phyloP scores from a whole-genome alignment of 2,113 vertebrate genomes.

The Epinephelus moara region DNA sequence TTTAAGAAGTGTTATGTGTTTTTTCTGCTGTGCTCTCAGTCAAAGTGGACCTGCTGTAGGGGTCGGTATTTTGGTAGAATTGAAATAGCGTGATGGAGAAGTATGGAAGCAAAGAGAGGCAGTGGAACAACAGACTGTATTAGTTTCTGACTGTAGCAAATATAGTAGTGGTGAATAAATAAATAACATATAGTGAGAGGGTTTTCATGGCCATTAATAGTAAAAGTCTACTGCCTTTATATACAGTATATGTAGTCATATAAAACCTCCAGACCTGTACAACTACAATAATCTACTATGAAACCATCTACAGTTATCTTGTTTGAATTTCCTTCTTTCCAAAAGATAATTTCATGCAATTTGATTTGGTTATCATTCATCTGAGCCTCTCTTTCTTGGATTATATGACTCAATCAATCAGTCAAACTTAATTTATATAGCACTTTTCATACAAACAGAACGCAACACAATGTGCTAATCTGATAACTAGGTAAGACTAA shows the following conservation, averaged over 20 bases:
- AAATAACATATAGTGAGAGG: neutral
- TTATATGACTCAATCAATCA: neutral
- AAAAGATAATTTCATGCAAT: neutral
- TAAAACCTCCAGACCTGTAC: neutral
- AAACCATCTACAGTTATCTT: neutral
- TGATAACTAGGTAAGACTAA: no score
- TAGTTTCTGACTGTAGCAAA: neutral
- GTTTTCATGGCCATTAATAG: neutral
- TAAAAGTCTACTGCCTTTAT: neutral
- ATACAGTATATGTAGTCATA: no score
- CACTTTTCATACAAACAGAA: no score
- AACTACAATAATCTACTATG: neutral
- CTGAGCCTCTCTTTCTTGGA: neutral
- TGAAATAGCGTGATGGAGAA: neutral
- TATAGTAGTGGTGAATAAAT: neutral
- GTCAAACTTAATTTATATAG: no score
- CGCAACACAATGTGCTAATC: no score
- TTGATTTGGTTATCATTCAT: neutral
- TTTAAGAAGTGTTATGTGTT: conserved; percentile 32
- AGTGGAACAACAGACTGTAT: neutral
- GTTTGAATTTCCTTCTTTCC: neutral
- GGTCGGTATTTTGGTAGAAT: neutral
- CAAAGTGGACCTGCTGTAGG: neutral
- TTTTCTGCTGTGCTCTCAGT: neutral
- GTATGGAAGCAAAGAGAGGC: neutral